phyloP scores from a whole-genome alignment of 2,113 vertebrate species.

The Pimephales promelas region DNA sequence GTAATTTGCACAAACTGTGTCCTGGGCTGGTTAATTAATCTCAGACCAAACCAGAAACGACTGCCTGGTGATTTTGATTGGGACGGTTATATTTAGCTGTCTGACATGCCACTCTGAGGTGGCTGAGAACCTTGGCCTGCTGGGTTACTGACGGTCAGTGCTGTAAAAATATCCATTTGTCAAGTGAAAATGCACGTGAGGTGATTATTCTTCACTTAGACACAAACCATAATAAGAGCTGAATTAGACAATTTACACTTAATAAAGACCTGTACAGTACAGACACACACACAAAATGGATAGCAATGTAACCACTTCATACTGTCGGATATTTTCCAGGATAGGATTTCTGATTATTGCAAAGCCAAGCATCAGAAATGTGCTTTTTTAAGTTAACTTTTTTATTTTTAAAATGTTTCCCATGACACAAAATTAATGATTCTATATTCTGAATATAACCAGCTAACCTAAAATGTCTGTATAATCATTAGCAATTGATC shows the following conservation, averaged over 20 bases:
- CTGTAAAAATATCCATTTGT: conserved; percentile 76
- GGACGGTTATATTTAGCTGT: conserved; percentile 71
- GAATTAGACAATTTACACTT: conserved; percentile 48
- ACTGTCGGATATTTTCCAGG: background rate
- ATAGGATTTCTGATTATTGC: background rate
- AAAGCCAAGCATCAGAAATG: background rate
- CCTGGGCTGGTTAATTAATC: conserved; percentile 72
- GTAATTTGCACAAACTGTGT: conserved; percentile 70
- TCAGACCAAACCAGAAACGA: conserved; percentile 61
- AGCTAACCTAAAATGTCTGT: background rate
- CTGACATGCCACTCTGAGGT: conserved; percentile 67
- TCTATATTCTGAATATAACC: background rate
- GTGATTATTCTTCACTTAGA: conserved; percentile 62
- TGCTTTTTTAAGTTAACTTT: too few relatives aligned
- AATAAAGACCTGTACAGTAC: conserved; percentile 47
- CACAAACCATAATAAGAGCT: conserved; percentile 67
- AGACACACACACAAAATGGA: background rate
- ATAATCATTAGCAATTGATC: background rate
- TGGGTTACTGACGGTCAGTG: conserved; percentile 67
- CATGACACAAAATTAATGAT: background rate
- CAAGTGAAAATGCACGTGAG: conserved; percentile 70
- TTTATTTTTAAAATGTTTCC: too few relatives aligned
- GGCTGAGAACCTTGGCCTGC: conserved; percentile 69
- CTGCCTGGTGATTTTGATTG: conserved; percentile 61
- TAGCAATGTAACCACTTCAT: background rate